Evolutionary conservation across 2,888 invertebrate genomes (phyloP).

Genomic region (Apantesis nais): DNA sequence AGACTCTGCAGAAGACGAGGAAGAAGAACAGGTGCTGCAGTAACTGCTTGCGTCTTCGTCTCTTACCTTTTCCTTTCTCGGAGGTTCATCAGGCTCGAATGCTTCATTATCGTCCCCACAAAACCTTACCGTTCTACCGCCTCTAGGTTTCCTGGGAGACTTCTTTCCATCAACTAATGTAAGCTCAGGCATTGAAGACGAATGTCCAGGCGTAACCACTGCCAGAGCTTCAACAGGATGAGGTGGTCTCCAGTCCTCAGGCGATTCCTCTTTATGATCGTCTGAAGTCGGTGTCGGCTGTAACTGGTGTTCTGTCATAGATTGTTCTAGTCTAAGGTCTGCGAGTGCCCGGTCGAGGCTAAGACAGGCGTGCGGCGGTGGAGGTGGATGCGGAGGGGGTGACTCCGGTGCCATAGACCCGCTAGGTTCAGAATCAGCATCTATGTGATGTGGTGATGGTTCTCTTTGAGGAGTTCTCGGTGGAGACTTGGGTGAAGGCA

Average conservation of each 20-base stretch:
- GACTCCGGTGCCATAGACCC: slow-evolving; percentile 85
- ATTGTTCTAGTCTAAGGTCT: slow-evolving; percentile 87
- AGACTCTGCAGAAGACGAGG: slow-evolving; percentile 94
- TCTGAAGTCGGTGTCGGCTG: slow-evolving; percentile 82
- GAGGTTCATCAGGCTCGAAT: slow-evolving; percentile 77
- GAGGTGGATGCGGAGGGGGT: slow-evolving; percentile 80
- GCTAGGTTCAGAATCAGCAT: slow-evolving; percentile 87
- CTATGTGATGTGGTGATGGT: slow-evolving; percentile 83
- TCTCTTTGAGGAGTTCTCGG: slow-evolving; percentile 86
- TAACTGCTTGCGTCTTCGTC: slow-evolving; percentile 90
- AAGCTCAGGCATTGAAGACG: slow-evolving; percentile 80
- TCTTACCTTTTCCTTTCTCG: slow-evolving; percentile 63
- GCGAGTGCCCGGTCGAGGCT: slow-evolving; percentile 78
- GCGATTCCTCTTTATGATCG: slow-evolving; percentile 62
- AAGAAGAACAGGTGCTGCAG: slow-evolving; percentile 96
- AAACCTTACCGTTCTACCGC: slow-evolving; percentile 77
- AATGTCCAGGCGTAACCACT: slow-evolving; percentile 82
- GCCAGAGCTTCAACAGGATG: slow-evolving; percentile 81
- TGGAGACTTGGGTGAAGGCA: slow-evolving; percentile 86
- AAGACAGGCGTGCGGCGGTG: slow-evolving; percentile 76
- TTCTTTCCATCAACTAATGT: slow-evolving; percentile 81
- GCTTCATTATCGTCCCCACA: slow-evolving; percentile 80
- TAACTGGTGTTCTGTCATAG: slow-evolving; percentile 88
- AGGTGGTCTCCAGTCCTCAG: slow-evolving; percentile 85
- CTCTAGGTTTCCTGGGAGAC: slow-evolving; percentile 65